Percentiles rank a stretch among this genome's conserved stretches.
Conservation (phyloP, 2,888 invertebrate genomes). For the Drosophila atripex region DNA sequence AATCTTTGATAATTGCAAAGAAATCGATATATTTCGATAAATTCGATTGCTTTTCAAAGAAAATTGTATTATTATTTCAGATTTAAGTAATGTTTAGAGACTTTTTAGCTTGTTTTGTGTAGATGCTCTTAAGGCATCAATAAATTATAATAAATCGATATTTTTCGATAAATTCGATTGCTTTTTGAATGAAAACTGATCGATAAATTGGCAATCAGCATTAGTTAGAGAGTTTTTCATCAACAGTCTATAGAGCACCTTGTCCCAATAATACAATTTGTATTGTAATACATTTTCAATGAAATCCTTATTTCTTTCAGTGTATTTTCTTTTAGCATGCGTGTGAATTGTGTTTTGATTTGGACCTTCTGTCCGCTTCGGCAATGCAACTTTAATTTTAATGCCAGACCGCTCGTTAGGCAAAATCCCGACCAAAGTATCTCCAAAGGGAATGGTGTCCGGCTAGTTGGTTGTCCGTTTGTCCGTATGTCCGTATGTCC, state of each 20-base stretch:
- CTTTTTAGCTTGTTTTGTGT: too few relatives aligned
- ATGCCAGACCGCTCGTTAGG: constrained; percentile 41
- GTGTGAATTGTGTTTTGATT: constrained; percentile 58
- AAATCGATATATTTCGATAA: not conserved
- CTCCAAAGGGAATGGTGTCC: not conserved
- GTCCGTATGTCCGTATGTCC: not conserved
- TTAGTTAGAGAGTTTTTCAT: too few relatives aligned
- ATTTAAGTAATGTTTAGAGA: too few relatives aligned
- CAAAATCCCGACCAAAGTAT: constrained; percentile 1
- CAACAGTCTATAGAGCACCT: too few relatives aligned
- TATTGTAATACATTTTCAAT: too few relatives aligned
- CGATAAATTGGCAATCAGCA: not conserved
- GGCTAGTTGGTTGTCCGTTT: not conserved
- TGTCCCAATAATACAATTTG: too few relatives aligned
- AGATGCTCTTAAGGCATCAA: too few relatives aligned
- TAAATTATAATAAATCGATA: not conserved
- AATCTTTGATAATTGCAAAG: too few relatives aligned
- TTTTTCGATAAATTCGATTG: not conserved
- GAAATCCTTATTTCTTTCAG: not conserved
- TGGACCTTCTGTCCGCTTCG: constrained; percentile 38
- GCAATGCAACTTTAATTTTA: constrained; percentile 62
- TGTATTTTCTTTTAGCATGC: constrained; percentile 8
- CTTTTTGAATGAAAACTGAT: not conserved
- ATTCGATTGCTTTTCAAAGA: not conserved
- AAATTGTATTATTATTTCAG: not conserved